Evolutionary conservation across 2,797 vertebrate species (phyloP), one percentile per base, ranked within the genome.

Genomic region (Coregonus ussuriensis): DNA sequence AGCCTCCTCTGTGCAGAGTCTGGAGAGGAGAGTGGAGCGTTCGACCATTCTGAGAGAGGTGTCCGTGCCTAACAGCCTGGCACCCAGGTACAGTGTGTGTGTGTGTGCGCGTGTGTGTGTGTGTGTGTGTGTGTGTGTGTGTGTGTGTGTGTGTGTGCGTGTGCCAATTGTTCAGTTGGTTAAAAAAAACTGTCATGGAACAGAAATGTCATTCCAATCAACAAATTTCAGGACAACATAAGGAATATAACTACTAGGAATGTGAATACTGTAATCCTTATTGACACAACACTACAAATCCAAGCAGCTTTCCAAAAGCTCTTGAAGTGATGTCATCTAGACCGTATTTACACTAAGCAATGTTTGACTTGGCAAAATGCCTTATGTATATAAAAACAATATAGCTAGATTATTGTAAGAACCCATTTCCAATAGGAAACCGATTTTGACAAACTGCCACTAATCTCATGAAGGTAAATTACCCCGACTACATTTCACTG

Each of bases 1-100:
- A 92, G 94, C 95, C 0, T 86, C 94, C 75, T 99, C 97, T 37
- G 85, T 95, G 73, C 98, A 98, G 91, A 98, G 94, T 88, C 93
- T 98, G 0, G 93, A 96, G 86, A 94, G 94, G 79, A 97, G 95
- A 83, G 89, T 89, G n/a, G 92, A 96, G 47, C 93, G 96, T 0
- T 96, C 96, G 63, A 95, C 93, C 71, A 88, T 96, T 77, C 92
- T 95, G 51, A 94, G 92, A 77, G 95, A 95, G 72, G 86, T 94
- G 75, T 89, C 90, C 47, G 90, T 76, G 75, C 80, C 89, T 0
- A 88, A 92, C 1, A 90, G 89, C 25, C 84, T 91, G 70, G 88
- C 89, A 47, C 91, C 93, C 79, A 96, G 97, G 98, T 97, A 81
- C 21, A 29, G 3, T 1, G 37, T 25, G 62, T 68, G 83, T 77